phyloP scores from a whole-genome alignment of 1,140 invertebrate species.

The Aphis gossypii region DNA sequence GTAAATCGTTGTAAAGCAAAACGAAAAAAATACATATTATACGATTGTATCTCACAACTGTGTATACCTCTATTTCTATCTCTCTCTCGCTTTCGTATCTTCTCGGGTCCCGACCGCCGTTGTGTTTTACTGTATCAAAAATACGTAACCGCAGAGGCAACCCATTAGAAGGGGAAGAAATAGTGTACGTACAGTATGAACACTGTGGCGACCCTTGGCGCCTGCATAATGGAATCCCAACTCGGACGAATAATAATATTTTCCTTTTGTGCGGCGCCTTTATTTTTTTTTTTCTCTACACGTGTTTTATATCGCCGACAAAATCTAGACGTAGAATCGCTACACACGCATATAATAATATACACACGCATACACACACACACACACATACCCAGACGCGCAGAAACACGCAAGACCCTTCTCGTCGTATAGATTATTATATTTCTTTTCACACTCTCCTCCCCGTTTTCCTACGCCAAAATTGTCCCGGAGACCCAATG shows the following conservation, averaged over 20 bases:
- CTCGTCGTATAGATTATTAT: conserved; percentile 12
- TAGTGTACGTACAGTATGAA: neutral
- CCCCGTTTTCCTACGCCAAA: neutral
- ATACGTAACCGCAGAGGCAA: neutral
- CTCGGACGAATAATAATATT: conserved; percentile 30
- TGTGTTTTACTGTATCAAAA: neutral
- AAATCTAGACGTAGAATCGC: conserved; percentile 39
- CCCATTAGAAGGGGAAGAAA: conserved; percentile 33
- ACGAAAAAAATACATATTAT: neutral
- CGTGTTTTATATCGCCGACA: conserved; percentile 49
- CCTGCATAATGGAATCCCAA: conserved; percentile 53
- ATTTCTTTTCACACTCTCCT: conserved; percentile 25
- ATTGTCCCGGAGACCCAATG: neutral
- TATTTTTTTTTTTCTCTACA: neutral
- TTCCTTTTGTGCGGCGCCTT: conserved; percentile 46
- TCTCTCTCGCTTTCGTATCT: too few species aligned
- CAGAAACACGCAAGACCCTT: conserved; percentile 18
- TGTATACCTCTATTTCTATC: neutral
- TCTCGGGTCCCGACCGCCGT: neutral
- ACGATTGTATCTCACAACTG: neutral
- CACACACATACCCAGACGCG: neutral
- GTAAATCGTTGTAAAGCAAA: neutral
- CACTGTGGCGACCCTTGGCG: conserved; percentile 41
- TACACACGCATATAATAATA: neutral
- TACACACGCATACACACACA: neutral